Base-by-base conservation (phyloP, 2,888 invertebrate species). In the Argynnis bischoffii region DNA sequence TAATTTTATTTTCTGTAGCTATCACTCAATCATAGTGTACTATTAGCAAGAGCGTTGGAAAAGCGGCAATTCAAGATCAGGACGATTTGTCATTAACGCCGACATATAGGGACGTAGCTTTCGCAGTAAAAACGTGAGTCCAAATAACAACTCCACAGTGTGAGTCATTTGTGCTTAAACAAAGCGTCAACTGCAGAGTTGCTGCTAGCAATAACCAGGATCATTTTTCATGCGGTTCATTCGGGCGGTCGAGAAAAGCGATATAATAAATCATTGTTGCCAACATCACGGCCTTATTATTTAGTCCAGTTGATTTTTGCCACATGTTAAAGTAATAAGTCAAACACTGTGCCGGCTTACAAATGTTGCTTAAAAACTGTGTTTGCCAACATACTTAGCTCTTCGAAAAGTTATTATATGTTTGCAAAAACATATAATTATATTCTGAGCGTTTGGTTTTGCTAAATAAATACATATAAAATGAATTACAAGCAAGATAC, bases 171-270 rank as follows among this genome's bases (percentile, higher is more conserved):
- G 88, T 88, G 89, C 88, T 89, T 90, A 91, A 90, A 92, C 90
- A 92, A 90, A 90, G 89, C 90, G 90, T 91, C 92, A 92, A 89
- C 88, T 85, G 88, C 92, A 92, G 91, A 87, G 88, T 86, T 85
- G 87, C 82, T 86, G 86, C 81, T 86, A 86, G 90, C 90, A 92
- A 92, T 92, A 92, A 89, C 89, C 83, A 82, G 81, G 87, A 91
- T 90, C 91, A 91, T 92, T 92, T 92, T 92, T 92, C 92, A 92
- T 90, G 86, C 83, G 91, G 90, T 89, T 91, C 89, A 90, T 92
- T 91, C 89, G 85, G 86, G 87, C 89, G 88, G 89, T 83, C 89
- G 89, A 88, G 89, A 85, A 89, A 87, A 89, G 86, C 90, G 87
- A 89, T 89, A 88, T 89, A 89, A 92, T 92, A 92, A 92, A 92